phyloP scores from a whole-genome alignment of 2,113 vertebrate genomes.

The Acrocephalus arundinaceus region DNA sequence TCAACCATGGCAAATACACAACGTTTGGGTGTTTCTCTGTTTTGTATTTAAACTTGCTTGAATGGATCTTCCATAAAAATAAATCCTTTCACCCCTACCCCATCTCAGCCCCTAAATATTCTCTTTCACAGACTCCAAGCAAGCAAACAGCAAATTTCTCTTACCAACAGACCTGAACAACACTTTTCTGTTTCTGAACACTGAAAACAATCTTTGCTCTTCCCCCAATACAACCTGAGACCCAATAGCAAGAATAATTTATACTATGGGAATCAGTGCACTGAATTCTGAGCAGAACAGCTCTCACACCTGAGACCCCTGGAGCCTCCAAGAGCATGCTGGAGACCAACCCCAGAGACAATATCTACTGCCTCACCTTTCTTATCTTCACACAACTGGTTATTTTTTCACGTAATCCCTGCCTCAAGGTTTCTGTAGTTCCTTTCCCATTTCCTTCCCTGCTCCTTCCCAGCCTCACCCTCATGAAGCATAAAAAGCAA shows the following conservation, averaged over 20 bases:
- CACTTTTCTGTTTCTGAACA: background rate
- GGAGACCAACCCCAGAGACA: background rate
- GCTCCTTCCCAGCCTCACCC: background rate
- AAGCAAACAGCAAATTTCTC: background rate
- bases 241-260: background rate
- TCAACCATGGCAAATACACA: background rate
- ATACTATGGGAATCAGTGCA: accelerated
- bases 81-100: background rate
- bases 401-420: background rate
- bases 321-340: accelerated
- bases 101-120: background rate
- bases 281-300: background rate
- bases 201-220: background rate
- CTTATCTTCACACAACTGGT: too few species aligned
- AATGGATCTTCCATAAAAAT: background rate
- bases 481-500: accelerated
- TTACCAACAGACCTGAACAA: accelerated
- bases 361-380: background rate
- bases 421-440: background rate
- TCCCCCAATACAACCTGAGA: background rate
- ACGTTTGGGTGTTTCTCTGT: background rate
- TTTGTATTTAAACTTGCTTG: background rate
- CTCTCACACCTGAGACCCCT: background rate
- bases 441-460: background rate
- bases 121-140: accelerated